Evolutionary conservation across 2,888 invertebrate species (phyloP).

Genomic region (Apotomis capreana): DNA sequence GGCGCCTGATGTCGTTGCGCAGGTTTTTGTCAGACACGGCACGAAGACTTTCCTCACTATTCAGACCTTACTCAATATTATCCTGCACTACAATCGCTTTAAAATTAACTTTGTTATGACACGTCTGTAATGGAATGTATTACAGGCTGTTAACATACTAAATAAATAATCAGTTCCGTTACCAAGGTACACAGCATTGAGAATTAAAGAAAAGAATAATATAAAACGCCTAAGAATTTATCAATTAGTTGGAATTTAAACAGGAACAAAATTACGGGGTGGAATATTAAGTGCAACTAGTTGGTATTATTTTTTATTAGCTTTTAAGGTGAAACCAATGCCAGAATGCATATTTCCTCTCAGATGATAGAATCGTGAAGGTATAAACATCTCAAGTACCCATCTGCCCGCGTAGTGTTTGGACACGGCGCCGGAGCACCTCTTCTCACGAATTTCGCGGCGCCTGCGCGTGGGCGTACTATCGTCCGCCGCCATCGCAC

Average conservation of each 20-base stretch:
- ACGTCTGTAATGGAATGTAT: no score
- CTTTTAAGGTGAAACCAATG: background rate
- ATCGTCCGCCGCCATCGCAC: slow-evolving; percentile 76
- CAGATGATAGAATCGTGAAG: background rate
- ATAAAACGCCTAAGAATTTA: no score
- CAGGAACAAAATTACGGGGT: no score
- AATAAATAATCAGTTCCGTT: no score
- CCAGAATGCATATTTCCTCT: background rate
- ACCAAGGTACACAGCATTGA: no score
- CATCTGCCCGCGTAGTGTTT: slow-evolving; percentile 51
- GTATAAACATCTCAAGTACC: slow-evolving; percentile 8
- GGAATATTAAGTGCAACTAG: no score
- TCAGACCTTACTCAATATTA: no score
- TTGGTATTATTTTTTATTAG: no score
- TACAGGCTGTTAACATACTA: no score
- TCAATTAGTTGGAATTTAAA: no score
- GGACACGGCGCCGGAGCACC: slow-evolving; percentile 67
- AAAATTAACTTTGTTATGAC: no score
- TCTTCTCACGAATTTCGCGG: slow-evolving; percentile 82
- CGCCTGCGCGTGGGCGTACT: slow-evolving; percentile 78
- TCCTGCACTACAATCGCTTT: background rate
- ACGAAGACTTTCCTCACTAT: background rate
- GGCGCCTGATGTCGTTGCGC: slow-evolving; percentile 40
- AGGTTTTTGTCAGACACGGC: slow-evolving; percentile 34
- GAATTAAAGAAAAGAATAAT: no score